Evolutionary conservation across 2,113 vertebrate genomes (phyloP).

Genomic region (Centrocercus urophasianus): DNA sequence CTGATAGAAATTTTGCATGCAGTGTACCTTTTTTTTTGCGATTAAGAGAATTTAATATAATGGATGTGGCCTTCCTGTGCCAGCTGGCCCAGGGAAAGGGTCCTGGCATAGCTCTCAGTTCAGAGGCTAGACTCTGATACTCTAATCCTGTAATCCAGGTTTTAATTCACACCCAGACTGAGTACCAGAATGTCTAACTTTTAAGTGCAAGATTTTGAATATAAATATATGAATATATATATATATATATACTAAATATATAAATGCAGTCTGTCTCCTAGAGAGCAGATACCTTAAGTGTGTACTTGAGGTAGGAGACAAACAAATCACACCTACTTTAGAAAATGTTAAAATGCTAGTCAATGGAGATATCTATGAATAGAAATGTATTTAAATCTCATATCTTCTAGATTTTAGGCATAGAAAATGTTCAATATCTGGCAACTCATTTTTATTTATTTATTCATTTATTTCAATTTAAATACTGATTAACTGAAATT

Average conservation of each 20-base stretch:
- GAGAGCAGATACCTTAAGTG: not conserved
- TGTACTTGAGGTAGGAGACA: not conserved
- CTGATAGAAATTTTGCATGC: not conserved
- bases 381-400: not conserved
- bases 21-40: not conserved
- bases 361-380: not conserved
- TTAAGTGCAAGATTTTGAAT: not conserved
- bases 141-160: not conserved
- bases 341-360: not conserved
- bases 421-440: not conserved
- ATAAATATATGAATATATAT: not conserved
- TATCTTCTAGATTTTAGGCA: not conserved
- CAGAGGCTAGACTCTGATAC: not conserved
- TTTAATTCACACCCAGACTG: not conserved
- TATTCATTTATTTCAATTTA: not conserved
- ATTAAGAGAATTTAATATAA: not conserved
- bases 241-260: not conserved
- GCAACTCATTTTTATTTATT: not conserved
- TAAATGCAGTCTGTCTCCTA: not conserved
- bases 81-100: not conserved
- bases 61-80: not conserved
- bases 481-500: not conserved
- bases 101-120: not conserved
- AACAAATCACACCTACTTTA: not conserved
- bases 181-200: not conserved